These are phyloP conservation scores for Drosophila lini DNA, from an alignment of 1,140 invertebrate species.

Conservation along the genomic window DNA sequence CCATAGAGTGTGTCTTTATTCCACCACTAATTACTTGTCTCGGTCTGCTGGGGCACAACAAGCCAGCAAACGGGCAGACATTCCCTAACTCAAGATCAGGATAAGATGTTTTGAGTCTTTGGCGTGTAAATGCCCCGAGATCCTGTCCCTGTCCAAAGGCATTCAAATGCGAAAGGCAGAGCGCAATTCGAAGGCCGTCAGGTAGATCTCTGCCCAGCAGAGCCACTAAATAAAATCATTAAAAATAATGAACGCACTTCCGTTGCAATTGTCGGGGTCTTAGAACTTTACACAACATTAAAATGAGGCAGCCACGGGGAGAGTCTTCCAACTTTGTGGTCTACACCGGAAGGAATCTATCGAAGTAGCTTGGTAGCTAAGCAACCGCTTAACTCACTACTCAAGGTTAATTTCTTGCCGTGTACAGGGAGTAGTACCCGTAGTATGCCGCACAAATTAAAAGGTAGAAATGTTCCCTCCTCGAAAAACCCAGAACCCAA, in stretches of 20 bases:
- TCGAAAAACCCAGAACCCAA: constrained; percentile 38
- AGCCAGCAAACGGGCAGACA: neutral
- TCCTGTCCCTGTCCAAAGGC: constrained; percentile 34
- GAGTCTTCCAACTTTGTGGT: neutral
- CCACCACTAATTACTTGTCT: constrained; percentile 49
- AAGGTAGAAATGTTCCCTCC: constrained; percentile 54
- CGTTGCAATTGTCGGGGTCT: constrained; percentile 67
- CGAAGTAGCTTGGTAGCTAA: neutral
- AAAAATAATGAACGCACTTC: constrained; percentile 82
- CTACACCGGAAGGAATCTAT: neutral
- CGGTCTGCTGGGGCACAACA: constrained; percentile 26
- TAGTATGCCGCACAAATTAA: constrained; percentile 77
- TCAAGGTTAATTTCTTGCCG: neutral
- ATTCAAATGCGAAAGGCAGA: constrained; percentile 38
- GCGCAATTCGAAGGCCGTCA: constrained; percentile 2
- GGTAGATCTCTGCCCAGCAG: constrained; percentile 18
- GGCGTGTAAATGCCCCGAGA: constrained; percentile 34
- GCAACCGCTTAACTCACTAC: too few species aligned
- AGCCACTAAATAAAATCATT: constrained; percentile 79
- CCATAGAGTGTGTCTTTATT: constrained; percentile 18
- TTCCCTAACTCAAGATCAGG: constrained; percentile 44
- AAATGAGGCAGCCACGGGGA: constrained; percentile 59
- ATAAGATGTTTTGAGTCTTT: constrained; percentile 26
- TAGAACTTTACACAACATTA: constrained; percentile 77
- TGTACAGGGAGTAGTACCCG: constrained; percentile 24